These are phyloP conservation scores for Drosophila erecta DNA, from an alignment of 1,140 invertebrate species.

Conservation along the genomic window DNA sequence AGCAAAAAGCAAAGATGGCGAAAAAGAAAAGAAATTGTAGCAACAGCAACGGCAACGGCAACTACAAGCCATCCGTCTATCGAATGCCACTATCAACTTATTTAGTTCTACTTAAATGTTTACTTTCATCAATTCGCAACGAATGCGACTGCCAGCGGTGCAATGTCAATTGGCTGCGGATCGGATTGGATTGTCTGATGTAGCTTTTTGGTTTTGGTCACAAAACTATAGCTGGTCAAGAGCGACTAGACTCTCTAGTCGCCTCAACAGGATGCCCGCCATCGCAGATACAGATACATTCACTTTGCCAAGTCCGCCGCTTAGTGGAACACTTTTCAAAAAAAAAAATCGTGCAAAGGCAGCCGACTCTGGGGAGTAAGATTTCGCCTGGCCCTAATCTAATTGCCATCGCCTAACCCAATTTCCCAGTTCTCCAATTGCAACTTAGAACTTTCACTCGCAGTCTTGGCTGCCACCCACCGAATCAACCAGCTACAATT, in stretches of 20 bases:
- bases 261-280: constrained; percentile 32
- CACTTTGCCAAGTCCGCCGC: constrained; percentile 29
- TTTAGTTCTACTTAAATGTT: constrained; percentile 62
- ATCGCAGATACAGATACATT: constrained; percentile 49
- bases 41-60: not conserved
- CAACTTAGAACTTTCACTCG: constrained; percentile 47
- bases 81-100: constrained; percentile 48
- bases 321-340: constrained; percentile 11
- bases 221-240: constrained; percentile 33
- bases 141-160: constrained; percentile 11
- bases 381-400: constrained; percentile 47
- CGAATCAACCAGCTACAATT: constrained; percentile 3
- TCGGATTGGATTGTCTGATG: constrained; percentile 27
- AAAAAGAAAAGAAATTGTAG: constrained; percentile 46
- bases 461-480: constrained; percentile 16
- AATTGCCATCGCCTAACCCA: constrained; percentile 49
- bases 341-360: constrained; percentile 10
- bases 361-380: constrained; percentile 6
- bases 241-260: constrained; percentile 4
- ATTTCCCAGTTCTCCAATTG: constrained; percentile 34
- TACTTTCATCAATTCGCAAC: constrained; percentile 58
- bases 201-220: constrained; percentile 57
- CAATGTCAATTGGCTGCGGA: constrained; percentile 43
- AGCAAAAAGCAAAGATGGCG: constrained; percentile 5
- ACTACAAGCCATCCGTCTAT: constrained; percentile 40